These are phyloP conservation scores for Ceratina japonica DNA, from an alignment of 1,140 invertebrate genomes.

Conservation along the genomic window DNA sequence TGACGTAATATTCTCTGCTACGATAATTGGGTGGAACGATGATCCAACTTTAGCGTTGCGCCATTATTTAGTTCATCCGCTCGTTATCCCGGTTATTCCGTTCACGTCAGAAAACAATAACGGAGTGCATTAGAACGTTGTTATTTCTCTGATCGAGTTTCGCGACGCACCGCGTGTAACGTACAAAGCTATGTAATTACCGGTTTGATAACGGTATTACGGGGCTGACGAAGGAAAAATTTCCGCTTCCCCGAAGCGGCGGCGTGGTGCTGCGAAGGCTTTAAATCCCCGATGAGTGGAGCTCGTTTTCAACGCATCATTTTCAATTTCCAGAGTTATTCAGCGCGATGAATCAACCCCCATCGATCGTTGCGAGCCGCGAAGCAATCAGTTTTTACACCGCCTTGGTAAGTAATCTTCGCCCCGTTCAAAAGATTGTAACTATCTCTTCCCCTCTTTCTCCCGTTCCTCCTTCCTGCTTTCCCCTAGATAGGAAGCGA, in stretches of 20 bases:
- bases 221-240: constrained; percentile 7
- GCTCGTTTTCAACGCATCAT: constrained; percentile 36
- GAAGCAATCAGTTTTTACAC: constrained; percentile 41
- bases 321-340: constrained; percentile 37
- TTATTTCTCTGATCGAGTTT: constrained; percentile 18
- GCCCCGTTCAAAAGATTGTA: constrained; percentile 35
- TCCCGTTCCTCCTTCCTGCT: background rate
- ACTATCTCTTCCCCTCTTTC: background rate
- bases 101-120: constrained; percentile 32
- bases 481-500: background rate
- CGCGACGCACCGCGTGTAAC: background rate
- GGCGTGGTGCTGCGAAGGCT: background rate
- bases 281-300: constrained; percentile 6
- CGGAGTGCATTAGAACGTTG: constrained; percentile 1
- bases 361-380: constrained; percentile 30
- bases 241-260: background rate
- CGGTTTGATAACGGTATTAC: constrained; percentile 28
- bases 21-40: background rate
- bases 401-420: constrained; percentile 34
- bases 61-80: constrained; percentile 9
- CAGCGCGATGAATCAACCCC: constrained; percentile 30
- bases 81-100: constrained; percentile 9
- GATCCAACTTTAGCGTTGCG: background rate
- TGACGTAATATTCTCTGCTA: background rate
- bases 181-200: constrained; percentile 27